Conservation (phyloP, 2,113 vertebrate genomes). For the Nematolebias whitei region DNA sequence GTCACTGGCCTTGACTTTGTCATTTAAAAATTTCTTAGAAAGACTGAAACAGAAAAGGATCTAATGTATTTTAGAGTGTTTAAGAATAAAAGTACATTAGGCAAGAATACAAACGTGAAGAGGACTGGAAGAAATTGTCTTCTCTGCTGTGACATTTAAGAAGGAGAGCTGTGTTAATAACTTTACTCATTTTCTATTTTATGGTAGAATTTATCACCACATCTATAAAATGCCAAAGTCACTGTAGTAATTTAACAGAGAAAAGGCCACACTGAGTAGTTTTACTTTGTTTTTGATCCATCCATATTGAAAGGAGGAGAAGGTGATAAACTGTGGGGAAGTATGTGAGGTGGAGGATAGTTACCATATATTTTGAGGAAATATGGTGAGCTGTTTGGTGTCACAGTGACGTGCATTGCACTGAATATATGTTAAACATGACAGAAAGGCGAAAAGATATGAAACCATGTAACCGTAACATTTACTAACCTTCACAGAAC, state of each 20-base stretch:
- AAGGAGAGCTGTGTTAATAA: conserved; percentile 27
- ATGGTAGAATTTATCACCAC: conserved; percentile 20
- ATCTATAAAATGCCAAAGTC: conserved; percentile 37
- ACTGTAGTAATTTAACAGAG: conserved; percentile 13
- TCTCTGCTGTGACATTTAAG: conserved; percentile 44
- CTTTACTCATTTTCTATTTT: conserved; percentile 29
- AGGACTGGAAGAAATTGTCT: conserved; percentile 6
- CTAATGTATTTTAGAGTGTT: background rate
- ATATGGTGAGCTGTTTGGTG: background rate
- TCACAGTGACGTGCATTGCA: background rate
- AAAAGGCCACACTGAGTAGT: conserved; percentile 19
- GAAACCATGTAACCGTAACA: background rate
- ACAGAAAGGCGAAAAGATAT: background rate
- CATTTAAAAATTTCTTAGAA: background rate
- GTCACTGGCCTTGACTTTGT: background rate
- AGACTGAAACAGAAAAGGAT: background rate
- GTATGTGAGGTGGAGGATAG: background rate
- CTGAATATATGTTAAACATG: background rate
- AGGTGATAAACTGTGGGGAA: background rate
- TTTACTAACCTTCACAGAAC: background rate
- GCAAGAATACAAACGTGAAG: conserved; percentile 13
- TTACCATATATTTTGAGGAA: conserved; percentile 1
- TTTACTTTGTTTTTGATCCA: conserved; percentile 19
- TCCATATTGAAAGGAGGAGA: conserved; percentile 6
- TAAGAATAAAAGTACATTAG: background rate